Percentiles rank a stretch among this genome's conserved stretches.
Conservation (phyloP, 2,888 invertebrate species). For the Arge pagana region DNA sequence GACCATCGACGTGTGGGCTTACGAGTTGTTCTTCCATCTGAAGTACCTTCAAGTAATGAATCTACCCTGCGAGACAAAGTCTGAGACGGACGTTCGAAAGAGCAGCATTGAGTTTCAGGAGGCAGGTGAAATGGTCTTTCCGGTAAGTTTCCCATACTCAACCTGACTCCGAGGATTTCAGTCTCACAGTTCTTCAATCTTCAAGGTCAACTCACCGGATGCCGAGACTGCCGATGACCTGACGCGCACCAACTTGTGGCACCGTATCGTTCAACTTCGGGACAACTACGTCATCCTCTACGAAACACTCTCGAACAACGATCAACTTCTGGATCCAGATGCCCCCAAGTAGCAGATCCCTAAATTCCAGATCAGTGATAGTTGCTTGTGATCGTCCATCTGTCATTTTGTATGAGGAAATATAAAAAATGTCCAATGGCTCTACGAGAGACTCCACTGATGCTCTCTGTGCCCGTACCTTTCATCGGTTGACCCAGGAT, state of each 20-base stretch:
- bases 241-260: conserved; percentile 45
- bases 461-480: background rate
- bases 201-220: background rate
- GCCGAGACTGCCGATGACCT: conserved; percentile 35
- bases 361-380: too few relatives aligned
- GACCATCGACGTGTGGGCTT: conserved; percentile 51
- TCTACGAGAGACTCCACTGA: background rate
- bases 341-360: background rate
- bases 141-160: conserved; percentile 1
- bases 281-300: conserved; percentile 50
- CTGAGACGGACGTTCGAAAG: background rate
- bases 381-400: too few relatives aligned
- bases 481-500: too few relatives aligned
- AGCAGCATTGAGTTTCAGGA: too few relatives aligned
- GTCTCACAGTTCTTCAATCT: background rate
- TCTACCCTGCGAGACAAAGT: conserved; percentile 4
- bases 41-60: conserved; percentile 42
- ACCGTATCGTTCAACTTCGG: conserved; percentile 47
- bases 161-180: too few relatives aligned
- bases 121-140: conserved; percentile 24
- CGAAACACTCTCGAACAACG: conserved; percentile 38
- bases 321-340: background rate
- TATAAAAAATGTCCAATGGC: background rate
- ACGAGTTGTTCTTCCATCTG: conserved; percentile 50
- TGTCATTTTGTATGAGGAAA: background rate